phyloP scores from a whole-genome alignment of 1,140 invertebrate genomes.

The Campoletis sonorensis region DNA sequence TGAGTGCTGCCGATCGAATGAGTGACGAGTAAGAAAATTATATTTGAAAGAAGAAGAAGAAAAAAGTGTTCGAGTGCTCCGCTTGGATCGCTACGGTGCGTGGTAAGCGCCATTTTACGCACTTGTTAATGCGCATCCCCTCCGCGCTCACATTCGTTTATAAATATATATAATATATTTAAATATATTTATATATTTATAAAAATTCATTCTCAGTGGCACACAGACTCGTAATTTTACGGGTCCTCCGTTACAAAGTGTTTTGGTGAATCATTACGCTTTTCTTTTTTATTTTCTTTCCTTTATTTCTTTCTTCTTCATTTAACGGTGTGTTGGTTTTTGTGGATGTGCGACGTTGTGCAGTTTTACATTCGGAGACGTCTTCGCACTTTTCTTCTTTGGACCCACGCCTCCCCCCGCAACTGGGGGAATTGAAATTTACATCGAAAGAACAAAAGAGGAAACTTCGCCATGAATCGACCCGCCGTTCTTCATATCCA shows the following conservation, averaged over 20 bases:
- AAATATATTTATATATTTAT: no score
- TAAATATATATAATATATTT: no score
- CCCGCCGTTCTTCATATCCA: constrained; percentile 46
- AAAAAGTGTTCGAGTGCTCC: no score
- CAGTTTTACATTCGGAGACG: no score
- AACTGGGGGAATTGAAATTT: background rate
- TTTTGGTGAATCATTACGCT: background rate
- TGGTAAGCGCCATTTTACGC: no score
- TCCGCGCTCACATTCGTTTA: no score
- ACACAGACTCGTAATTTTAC: background rate
- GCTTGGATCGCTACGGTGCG: no score
- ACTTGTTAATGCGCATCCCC: no score
- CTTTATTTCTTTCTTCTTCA: background rate
- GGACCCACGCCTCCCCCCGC: no score
- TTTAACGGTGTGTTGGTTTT: background rate
- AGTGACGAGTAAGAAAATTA: no score
- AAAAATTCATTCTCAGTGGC: background rate
- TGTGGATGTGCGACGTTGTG: background rate
- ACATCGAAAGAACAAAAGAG: background rate
- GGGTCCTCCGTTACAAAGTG: background rate
- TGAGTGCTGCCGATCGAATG: no score
- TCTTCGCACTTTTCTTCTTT: background rate
- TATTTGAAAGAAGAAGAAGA: no score
- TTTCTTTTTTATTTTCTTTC: background rate
- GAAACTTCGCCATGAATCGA: constrained; percentile 44